These are phyloP conservation scores for Sarcophaga rosellei DNA, from an alignment of 2,888 invertebrate species.

Conservation along the genomic window DNA sequence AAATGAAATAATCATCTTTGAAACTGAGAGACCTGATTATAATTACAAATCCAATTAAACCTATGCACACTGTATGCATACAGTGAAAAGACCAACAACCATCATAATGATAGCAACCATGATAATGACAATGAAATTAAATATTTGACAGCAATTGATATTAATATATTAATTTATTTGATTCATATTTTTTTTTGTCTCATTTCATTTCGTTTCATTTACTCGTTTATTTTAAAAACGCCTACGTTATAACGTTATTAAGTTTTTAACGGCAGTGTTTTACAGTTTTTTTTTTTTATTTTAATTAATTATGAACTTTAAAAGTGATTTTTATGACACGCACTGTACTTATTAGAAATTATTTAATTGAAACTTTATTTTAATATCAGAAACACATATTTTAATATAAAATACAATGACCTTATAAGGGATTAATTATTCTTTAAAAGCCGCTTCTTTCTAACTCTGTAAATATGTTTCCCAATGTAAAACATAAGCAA, in stretches of 20 bases:
- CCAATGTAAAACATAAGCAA: too few relatives aligned
- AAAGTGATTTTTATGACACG: slow-evolving; percentile 1
- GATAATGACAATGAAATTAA: slow-evolving; percentile 46
- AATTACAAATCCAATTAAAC: slow-evolving; percentile 49
- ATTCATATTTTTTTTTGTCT: background rate
- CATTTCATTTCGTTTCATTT: too few relatives aligned
- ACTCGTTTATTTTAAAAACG: slow-evolving; percentile 26
- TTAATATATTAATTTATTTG: slow-evolving; percentile 52
- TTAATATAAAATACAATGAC: too few relatives aligned
- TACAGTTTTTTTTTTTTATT: background rate
- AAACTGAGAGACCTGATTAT: slow-evolving; percentile 37
- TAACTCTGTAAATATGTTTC: too few relatives aligned
- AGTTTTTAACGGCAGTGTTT: background rate
- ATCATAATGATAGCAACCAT: background rate
- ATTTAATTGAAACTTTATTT: background rate
- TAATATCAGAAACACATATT: too few relatives aligned
- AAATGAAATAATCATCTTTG: background rate
- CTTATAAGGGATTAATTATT: too few relatives aligned
- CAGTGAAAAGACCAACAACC: background rate
- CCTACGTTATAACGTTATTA: background rate
- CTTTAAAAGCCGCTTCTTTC: too few relatives aligned
- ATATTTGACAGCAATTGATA: slow-evolving; percentile 58
- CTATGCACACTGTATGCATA: background rate
- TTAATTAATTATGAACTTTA: background rate
- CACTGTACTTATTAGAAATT: background rate